phyloP scores from a whole-genome alignment of 2,113 vertebrate genomes.

The Alouatta palliata region DNA sequence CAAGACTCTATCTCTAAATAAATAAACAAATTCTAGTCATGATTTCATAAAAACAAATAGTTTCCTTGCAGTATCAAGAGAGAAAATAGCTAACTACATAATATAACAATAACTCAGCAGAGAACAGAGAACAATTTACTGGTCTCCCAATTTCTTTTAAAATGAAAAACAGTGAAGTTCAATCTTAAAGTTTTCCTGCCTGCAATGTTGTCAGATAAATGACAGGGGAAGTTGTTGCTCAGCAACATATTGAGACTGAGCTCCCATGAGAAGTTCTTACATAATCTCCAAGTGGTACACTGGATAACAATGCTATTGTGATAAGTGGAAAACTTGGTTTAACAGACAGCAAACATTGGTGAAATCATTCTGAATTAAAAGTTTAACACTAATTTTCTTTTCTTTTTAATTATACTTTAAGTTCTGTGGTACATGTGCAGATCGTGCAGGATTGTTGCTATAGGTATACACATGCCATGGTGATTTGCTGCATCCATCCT shows the following conservation, averaged over 20 bases:
- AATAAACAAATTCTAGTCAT: not conserved
- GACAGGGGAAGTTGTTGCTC: not conserved
- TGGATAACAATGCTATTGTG: not conserved
- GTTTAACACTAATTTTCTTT: not conserved
- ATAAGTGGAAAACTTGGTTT: not conserved
- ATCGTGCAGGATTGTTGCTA: no score
- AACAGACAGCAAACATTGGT: not conserved
- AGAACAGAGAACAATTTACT: slow-evolving; percentile 3
- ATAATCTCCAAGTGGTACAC: not conserved
- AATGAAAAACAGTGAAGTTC: not conserved
- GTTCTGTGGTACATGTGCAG: no score
- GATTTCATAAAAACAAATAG: not conserved
- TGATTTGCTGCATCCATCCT: no score
- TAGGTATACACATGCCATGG: no score
- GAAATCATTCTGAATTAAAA: not conserved
- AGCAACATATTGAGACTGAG: not conserved
- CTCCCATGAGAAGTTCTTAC: not conserved
- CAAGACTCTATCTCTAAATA: no score
- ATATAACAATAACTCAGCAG: not conserved
- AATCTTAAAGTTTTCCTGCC: not conserved
- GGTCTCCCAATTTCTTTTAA: not conserved
- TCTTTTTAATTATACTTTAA: not conserved
- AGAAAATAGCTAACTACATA: slow-evolving; percentile 7
- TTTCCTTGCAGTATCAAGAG: not conserved
- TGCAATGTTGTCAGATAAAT: not conserved